Evolutionary conservation across 2,888 invertebrate genomes (phyloP).

Genomic region (Agrotis exclamationis): DNA sequence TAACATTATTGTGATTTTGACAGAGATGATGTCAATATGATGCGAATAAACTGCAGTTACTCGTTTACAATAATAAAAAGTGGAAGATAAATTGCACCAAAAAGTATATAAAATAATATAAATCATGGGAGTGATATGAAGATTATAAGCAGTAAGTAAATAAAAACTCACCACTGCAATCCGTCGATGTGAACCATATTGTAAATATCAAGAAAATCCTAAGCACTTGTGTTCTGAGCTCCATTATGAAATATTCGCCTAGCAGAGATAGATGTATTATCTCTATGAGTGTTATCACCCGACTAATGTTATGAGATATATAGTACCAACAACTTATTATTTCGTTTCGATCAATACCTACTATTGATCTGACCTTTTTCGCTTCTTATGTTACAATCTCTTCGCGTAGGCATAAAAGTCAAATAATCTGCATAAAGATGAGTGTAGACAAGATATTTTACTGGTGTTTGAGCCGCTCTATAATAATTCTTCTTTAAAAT

Average conservation of each 20-base stretch:
- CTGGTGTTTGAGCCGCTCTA: too few relatives aligned
- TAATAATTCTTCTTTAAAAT: too few relatives aligned
- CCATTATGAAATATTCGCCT: conserved; percentile 9
- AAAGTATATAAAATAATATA: too few relatives aligned
- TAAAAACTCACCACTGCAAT: conserved; percentile 15
- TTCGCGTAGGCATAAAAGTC: background rate
- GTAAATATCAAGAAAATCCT: conserved; percentile 2
- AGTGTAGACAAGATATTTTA: background rate
- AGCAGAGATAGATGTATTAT: conserved; percentile 5
- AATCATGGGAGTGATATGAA: too few relatives aligned
- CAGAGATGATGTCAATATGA: too few relatives aligned
- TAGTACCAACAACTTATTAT: too few relatives aligned
- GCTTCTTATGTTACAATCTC: background rate
- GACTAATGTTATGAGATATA: conserved; percentile 14
- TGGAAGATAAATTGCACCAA: background rate
- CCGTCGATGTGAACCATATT: background rate
- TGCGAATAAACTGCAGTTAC: too few relatives aligned
- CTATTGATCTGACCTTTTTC: background rate
- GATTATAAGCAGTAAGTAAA: background rate
- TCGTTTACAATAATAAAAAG: background rate
- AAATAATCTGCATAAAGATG: background rate
- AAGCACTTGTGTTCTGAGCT: background rate
- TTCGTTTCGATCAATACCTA: too few relatives aligned
- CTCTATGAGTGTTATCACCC: background rate
- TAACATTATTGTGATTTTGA: too few relatives aligned